phyloP scores from a whole-genome alignment of 2,113 vertebrate species.

The Ancistrus triradiatus region DNA sequence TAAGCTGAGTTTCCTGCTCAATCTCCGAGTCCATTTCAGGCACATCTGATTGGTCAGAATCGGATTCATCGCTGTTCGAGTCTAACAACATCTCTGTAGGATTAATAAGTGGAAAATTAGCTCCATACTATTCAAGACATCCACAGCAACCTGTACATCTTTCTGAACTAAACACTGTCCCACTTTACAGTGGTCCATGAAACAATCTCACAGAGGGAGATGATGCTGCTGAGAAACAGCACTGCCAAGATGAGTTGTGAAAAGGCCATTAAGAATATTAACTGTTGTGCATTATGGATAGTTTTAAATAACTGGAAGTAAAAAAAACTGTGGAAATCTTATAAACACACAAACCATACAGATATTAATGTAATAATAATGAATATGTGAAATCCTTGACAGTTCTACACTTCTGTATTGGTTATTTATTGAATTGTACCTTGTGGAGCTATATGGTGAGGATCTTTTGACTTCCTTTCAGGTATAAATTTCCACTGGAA shows the following conservation, averaged over 20 bases:
- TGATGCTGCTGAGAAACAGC: constrained; percentile 56
- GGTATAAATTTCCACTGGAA: constrained; percentile 99
- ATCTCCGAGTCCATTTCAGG: constrained; percentile 99
- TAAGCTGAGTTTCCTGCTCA: constrained; percentile 94
- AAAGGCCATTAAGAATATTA: constrained; percentile 67
- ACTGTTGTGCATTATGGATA: constrained; percentile 34
- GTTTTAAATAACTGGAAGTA: not conserved
- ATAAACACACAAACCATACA: not conserved
- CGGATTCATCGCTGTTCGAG: constrained; percentile 95
- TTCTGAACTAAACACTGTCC: not conserved
- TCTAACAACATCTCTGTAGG: constrained; percentile 85
- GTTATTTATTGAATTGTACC: constrained; percentile 58
- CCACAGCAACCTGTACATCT: not conserved
- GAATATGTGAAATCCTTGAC: not conserved
- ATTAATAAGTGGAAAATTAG: constrained; percentile 28
- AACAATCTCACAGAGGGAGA: constrained; percentile 54
- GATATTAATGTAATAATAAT: not conserved
- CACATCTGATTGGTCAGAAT: constrained; percentile 96
- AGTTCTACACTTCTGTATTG: not conserved
- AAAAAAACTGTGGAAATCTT: not conserved
- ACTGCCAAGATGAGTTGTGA: constrained; percentile 43
- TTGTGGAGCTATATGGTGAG: constrained; percentile 89
- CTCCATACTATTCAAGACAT: not conserved
- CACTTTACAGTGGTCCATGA: constrained; percentile 38
- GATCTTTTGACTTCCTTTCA: constrained; percentile 90